These are phyloP conservation scores for Capromys pilorides DNA, from an alignment of 2,797 vertebrate genomes.

Conservation along the genomic window DNA sequence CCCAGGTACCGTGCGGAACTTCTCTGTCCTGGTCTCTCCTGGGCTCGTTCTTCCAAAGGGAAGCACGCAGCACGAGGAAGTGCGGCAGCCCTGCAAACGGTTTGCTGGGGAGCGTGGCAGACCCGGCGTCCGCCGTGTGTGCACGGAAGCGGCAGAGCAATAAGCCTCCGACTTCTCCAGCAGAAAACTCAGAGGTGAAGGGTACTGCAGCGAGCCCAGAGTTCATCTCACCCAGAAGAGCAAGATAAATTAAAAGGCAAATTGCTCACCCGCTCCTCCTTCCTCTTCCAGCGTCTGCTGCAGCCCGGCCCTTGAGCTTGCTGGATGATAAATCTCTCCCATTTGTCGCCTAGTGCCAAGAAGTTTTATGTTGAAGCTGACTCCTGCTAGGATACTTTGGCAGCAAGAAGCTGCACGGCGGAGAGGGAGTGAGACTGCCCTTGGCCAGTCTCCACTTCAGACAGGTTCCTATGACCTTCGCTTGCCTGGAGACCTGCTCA, in stretches of 20 bases:
- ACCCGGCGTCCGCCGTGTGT: background rate
- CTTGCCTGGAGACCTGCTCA: background rate
- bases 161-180: slow-evolving; percentile 32
- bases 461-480: too few relatives aligned
- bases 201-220: slow-evolving; percentile 27
- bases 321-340: slow-evolving; percentile 49
- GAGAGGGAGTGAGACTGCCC: background rate
- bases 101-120: background rate
- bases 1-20: background rate
- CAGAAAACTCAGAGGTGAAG: slow-evolving; percentile 48
- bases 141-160: background rate
- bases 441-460: background rate
- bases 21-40: background rate
- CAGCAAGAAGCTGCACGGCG: background rate
- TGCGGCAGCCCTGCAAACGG: rapidly evolving
- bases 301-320: slow-evolving; percentile 7
- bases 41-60: background rate
- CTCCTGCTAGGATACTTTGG: slow-evolving; percentile 1
- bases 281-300: slow-evolving; percentile 22
- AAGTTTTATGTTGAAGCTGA: background rate
- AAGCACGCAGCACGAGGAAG: background rate
- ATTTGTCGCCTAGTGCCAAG: slow-evolving; percentile 20
- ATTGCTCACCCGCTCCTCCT: slow-evolving; percentile 31
- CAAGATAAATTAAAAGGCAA: slow-evolving; percentile 69
- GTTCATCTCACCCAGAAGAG: slow-evolving; percentile 60